Conservation (phyloP, 2,888 invertebrate species). For the Schizaphis graminum region DNA sequence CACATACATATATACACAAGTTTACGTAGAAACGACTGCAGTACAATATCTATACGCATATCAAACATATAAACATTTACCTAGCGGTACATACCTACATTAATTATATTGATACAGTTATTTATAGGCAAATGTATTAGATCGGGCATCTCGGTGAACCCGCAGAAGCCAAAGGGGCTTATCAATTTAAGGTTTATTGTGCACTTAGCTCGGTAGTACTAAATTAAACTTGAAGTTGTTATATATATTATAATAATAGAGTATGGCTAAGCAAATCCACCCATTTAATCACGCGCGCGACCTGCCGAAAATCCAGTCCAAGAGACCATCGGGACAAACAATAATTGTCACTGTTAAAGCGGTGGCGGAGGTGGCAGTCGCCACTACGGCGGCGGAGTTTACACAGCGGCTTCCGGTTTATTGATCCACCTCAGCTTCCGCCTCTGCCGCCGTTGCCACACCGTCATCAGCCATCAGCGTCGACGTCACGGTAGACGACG, state of each 20-base stretch:
- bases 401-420: conserved; percentile 2
- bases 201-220: neutral
- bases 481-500: neutral
- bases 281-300: neutral
- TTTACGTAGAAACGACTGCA: neutral
- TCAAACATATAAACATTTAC: neutral
- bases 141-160: neutral
- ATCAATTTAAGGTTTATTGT: conserved; percentile 5
- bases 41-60: neutral
- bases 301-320: neutral
- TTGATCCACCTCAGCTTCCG: conserved; percentile 3
- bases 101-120: neutral
- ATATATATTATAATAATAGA: neutral
- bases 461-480: neutral
- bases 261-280: neutral
- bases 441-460: neutral
- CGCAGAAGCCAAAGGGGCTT: neutral
- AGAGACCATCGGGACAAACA: neutral
- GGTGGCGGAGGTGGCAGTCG: neutral
- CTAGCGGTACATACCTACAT: neutral
- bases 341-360: neutral
- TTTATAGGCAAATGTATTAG: neutral
- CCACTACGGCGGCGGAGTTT: neutral
- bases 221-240: neutral
- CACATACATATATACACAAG: neutral